phyloP scores from a whole-genome alignment of 1,140 invertebrate genomes.

The Radopholus similis region DNA sequence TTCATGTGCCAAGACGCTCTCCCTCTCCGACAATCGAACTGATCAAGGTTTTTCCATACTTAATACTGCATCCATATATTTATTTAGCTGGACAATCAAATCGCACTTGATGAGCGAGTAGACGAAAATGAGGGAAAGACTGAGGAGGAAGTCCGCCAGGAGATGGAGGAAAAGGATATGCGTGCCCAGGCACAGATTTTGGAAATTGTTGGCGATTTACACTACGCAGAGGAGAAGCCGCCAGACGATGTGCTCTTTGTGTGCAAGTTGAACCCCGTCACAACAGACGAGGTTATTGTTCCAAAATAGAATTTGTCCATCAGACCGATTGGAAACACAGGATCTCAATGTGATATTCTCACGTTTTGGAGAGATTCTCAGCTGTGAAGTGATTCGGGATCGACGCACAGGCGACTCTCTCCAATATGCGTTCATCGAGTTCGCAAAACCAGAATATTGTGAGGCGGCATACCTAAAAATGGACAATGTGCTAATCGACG shows the following conservation, averaged over 20 bases:
- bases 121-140: slow-evolving; percentile 83
- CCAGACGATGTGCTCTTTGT: slow-evolving; percentile 99
- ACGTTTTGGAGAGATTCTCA: slow-evolving; percentile 85
- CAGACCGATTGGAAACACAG: slow-evolving; percentile 18
- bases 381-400: slow-evolving; percentile 95
- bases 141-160: slow-evolving; percentile 78
- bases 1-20: slow-evolving; percentile 76
- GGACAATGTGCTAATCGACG: slow-evolving; percentile 99
- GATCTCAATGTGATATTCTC: slow-evolving; percentile 86
- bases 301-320: background rate
- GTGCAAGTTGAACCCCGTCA: slow-evolving; percentile 99
- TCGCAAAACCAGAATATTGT: slow-evolving; percentile 83
- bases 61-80: background rate
- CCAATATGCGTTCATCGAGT: slow-evolving; percentile 99
- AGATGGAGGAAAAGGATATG: slow-evolving; percentile 84
- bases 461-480: slow-evolving; percentile 99
- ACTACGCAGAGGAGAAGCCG: slow-evolving; percentile 90
- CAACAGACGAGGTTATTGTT: slow-evolving; percentile 84
- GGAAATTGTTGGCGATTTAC: slow-evolving; percentile 96
- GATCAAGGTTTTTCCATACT: slow-evolving; percentile 63
- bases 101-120: slow-evolving; percentile 87
- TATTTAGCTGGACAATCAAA: slow-evolving; percentile 70
- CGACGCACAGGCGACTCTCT: slow-evolving; percentile 85
- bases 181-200: slow-evolving; percentile 92
- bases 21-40: slow-evolving; percentile 80